These are phyloP conservation scores for Sinocyclocheilus maitianheensis DNA, from an alignment of 2,113 vertebrate genomes.

Conservation along the genomic window DNA sequence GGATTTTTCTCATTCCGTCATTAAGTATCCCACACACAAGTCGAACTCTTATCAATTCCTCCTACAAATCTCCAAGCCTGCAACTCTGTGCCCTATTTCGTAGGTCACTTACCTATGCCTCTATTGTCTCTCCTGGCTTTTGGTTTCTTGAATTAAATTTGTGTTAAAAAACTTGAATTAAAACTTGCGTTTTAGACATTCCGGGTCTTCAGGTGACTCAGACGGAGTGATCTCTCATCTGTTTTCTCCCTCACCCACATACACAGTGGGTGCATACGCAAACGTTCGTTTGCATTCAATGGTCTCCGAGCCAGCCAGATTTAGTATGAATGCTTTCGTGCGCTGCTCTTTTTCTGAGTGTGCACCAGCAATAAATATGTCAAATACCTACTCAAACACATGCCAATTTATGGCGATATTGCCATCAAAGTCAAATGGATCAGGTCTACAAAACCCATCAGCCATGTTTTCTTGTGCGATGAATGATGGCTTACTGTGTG, in stretches of 20 bases:
- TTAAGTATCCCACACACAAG: too few species aligned
- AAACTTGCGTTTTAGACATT: constrained; percentile 44
- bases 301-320: constrained; percentile 37
- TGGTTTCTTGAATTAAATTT: background rate
- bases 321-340: constrained; percentile 32
- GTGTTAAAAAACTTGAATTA: background rate
- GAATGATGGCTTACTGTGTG: too few species aligned
- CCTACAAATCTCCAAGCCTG: too few species aligned
- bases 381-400: background rate
- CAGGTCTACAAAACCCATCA: too few species aligned
- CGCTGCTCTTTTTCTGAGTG: constrained; percentile 29
- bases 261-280: background rate
- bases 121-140: too few species aligned
- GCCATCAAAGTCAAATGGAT: too few species aligned
- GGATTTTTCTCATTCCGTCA: too few species aligned
- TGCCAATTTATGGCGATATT: background rate
- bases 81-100: too few species aligned
- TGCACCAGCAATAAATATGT: background rate
- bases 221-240: background rate
- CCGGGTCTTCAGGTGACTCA: constrained; percentile 47
- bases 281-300: constrained; percentile 35
- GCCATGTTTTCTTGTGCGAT: too few species aligned
- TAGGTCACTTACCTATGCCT: too few species aligned
- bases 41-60: too few species aligned
- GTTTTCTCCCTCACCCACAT: background rate